Evolutionary conservation across 2,113 vertebrate genomes (phyloP), one percentile per base, ranked within the genome.

Genomic region (Manacus vitellinus): DNA sequence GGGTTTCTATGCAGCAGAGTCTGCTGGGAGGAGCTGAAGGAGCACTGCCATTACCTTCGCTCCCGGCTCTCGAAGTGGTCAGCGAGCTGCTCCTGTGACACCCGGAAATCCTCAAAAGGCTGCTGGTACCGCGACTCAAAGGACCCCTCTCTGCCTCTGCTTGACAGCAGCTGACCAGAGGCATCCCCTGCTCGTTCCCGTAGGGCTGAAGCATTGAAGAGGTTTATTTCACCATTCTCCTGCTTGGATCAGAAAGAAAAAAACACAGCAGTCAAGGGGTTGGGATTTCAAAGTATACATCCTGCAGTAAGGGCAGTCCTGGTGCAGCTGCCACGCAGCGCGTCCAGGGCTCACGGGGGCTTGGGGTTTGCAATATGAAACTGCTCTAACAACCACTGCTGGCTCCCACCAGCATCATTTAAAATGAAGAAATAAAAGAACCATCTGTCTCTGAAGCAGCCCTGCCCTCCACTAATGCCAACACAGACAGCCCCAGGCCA

Each of bases 41-140:
- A 56, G 76, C 28, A 3, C 51, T 3, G 52, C 22, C 67, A 37
- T 49, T 92, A 99, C 99, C 99, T 99, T 86, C 99, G 98, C 95
- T 98, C 99, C 95, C 99, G 98, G 41, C 98, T 93, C 74, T 99
- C 99, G 14, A 99, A 98, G 88, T 99, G 99, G 81, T 99, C 99
- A 70, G 99, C 56, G 3, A 99, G 98, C 23, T 98, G 98, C 96
- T 99, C 99, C 95, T 99, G 99, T 8, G 99, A 98, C 49, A 99
- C 97, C 31, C 99, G 98, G 74, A 99, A 99, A 52, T 99, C 99
- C 25, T 99, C 99, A 1, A 99, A 97, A 0, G 99, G 98, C n/a
- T 99, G 98, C 96, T 99, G 99, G 97, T 99, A 99, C 81, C 99
- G 98, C 1, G 98, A 88, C 30, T 99, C 99, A 0, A 99, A 99